Base-by-base conservation (phyloP, 2,888 invertebrate genomes). In the Amphipoea oculea region DNA sequence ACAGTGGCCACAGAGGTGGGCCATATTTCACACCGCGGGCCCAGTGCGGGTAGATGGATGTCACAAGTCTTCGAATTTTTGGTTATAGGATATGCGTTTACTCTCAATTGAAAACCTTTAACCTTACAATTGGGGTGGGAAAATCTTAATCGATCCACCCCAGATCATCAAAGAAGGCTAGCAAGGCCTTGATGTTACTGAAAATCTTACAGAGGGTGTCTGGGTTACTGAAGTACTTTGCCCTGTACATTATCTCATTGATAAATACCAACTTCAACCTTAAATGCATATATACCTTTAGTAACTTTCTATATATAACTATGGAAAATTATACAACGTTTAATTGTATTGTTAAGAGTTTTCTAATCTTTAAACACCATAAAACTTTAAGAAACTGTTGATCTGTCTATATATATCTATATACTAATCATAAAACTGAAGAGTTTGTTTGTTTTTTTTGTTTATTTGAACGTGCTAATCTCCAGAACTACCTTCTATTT, bases 241-340 rank as follows among this genome's bases (percentile, higher is more conserved):
- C 48, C 48, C 12, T 45, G 45, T 11, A 45, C 45, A 45, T 11
- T 45, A 45, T 45, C 45, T 45, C 45, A 45, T 45, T 45, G 45
- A 45, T 45, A 45, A 11, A 45, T 45, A 11, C 45, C 11, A 45
- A 45, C 11, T 45, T 45, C 45, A 45, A 45, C 11, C 45, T 11
- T 11, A 45, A 2, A 45, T 45, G 45, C 45, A 45, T 11, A 45
- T 45, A 2, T 45, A 45, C 45, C 12, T 29, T 51, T 42, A 65
- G 29, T 36, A 76, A 67, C 84, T 86, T 81, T 86, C 78, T 29
- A 29, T 12, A 29, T 83, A 74, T 20, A 60, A 2, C 23, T 72
- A 68, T 63, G 54, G 73, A 78, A 80, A 82, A 78, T 66, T 68
- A 45, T 54, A 65, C 45, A 78, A 45, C 42, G 45, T 74, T 45